Evolutionary conservation across 2,888 invertebrate species (phyloP).

Genomic region (Limenitis camilla): DNA sequence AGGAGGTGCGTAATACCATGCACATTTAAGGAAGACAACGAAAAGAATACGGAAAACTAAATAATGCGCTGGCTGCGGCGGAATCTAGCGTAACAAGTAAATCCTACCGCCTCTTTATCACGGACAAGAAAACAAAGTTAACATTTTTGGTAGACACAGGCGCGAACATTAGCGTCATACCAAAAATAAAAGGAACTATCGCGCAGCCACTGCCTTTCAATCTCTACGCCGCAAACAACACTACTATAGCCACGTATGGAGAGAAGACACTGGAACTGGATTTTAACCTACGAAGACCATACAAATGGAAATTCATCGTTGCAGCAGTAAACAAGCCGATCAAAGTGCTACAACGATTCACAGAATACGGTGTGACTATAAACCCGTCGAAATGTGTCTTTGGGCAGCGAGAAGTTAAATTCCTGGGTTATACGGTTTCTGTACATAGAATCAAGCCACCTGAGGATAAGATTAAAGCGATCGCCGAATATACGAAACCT

Average conservation of each 20-base stretch:
- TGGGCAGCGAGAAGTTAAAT: slow-evolving; percentile 12
- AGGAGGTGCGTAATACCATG: no score
- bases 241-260: slow-evolving; percentile 12
- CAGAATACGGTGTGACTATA: slow-evolving; percentile 19
- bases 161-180: no score
- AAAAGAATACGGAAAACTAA: no score
- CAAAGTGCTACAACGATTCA: slow-evolving; percentile 17
- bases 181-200: no score
- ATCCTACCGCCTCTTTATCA: no score
- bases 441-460: slow-evolving; percentile 8
- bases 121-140: no score
- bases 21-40: no score
- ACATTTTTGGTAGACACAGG: no score
- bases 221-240: slow-evolving; percentile 28
- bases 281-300: slow-evolving; percentile 16
- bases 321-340: slow-evolving; percentile 19
- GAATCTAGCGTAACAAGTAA: no score
- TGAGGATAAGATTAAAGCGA: neutral
- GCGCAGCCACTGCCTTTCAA: no score
- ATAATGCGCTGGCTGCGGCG: no score
- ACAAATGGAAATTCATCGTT: slow-evolving; percentile 17
- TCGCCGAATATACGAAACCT: neutral
- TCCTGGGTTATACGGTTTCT: slow-evolving; percentile 20
- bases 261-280: slow-evolving; percentile 10
- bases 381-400: slow-evolving; percentile 22